Evolutionary conservation across 2,797 vertebrate species (phyloP).

Genomic region (Lagocephalus sceleratus): DNA sequence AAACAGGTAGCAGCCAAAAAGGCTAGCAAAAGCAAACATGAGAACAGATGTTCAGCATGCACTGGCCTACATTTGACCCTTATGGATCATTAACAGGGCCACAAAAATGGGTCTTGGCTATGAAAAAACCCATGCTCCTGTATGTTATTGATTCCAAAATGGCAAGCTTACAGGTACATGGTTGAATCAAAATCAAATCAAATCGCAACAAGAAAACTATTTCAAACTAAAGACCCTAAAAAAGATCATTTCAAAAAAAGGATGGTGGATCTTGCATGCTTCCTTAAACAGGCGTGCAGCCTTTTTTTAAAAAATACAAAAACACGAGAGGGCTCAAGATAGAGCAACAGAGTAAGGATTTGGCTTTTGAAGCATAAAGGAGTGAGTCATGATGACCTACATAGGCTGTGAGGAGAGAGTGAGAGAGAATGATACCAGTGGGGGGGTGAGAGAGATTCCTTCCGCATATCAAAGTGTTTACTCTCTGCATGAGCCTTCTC

Average conservation of each 20-base stretch:
- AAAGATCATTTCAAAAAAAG: conserved; percentile 28
- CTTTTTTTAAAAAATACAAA: conserved; percentile 61
- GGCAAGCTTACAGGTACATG: background rate
- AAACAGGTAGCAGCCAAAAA: background rate
- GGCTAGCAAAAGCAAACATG: conserved; percentile 28
- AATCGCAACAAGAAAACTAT: background rate
- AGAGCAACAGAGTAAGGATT: conserved; percentile 65
- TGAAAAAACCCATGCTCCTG: conserved; percentile 4
- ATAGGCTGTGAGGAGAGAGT: conserved; percentile 68
- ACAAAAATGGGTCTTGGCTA: conserved; percentile 28
- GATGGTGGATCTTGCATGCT: conserved; percentile 25
- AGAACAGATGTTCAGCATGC: conserved; percentile 45
- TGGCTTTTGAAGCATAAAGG: conserved; percentile 76
- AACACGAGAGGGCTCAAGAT: conserved; percentile 71
- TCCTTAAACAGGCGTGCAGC: conserved; percentile 43
- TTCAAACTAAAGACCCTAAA: too few relatives aligned
- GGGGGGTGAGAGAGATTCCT: conserved; percentile 65
- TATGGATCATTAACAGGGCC: conserved; percentile 35
- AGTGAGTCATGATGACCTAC: conserved; percentile 82
- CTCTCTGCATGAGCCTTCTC: conserved; percentile 65
- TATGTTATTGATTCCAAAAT: conserved; percentile 16
- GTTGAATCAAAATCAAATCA: background rate
- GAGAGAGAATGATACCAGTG: conserved; percentile 28
- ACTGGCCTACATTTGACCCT: conserved; percentile 52
- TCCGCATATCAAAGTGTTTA: conserved; percentile 81